Base-by-base conservation (phyloP, 2,888 invertebrate genomes). In the Drosophila paramelanica region DNA sequence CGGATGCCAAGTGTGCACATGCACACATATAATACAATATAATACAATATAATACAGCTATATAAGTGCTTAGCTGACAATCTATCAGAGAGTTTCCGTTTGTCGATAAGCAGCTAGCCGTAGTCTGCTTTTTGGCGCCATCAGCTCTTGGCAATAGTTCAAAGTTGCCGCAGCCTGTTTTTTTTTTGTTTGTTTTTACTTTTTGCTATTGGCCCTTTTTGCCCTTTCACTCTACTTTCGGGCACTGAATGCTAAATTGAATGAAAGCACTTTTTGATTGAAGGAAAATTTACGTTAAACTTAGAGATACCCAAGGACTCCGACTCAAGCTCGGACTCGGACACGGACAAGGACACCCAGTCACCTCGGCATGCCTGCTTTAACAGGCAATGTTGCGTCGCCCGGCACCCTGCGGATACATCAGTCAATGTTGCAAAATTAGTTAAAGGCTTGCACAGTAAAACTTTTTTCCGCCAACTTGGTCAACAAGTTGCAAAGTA, bases 261-360 rank as follows among this genome's bases (percentile, higher is more conserved):
- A 88, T 88, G 71, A 88, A 88, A 83, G 88, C 81, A 79, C 82
- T 81, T 79, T 86, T 86, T 88, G 86, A 86, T 88, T 86, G 82
- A 86, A 85, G 82, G 74, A 80, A 87, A 88, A 80, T 85, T 82
- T 70, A 74, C 83, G 83, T 86, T 73, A 74, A 83, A 86, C 72
- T 76, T 69, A 56, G 66, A 69, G 65, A 74, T 58, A 64, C 73
- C 51, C 51, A 52, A 62, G 38, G 33, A 68, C 27, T 46, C 47
- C 8, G 10, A 33, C 52, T 25, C 42, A 8, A 52, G 49, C 50
- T 20, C 20, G n/a, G 25, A 58, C 50, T 46, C 47, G 11, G 10
- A 33, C 52, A 27, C 42, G 11, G 57, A 53, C 50, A 49, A 49
- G n/a, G 67, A 53, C 46, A 43, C 38, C 49, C 38, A 38, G 33